Conservation (phyloP, 2,888 invertebrate species). For the Drosophila quasianomalipes region DNA sequence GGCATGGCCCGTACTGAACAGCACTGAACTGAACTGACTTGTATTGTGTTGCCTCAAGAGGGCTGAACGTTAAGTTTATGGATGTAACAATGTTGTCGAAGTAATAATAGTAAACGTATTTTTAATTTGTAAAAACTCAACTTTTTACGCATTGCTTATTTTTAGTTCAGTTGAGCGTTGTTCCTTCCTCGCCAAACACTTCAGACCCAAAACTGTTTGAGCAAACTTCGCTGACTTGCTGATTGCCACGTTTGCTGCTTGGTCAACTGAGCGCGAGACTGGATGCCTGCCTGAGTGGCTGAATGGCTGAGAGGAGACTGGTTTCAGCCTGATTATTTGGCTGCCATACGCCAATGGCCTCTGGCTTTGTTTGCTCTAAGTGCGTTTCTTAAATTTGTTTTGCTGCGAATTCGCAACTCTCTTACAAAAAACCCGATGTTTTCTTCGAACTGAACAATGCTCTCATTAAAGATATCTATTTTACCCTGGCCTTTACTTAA, state of each 20-base stretch:
- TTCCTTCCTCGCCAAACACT: neutral
- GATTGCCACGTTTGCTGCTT: constrained; percentile 37
- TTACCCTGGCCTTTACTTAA: constrained; percentile 44
- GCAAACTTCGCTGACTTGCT: constrained; percentile 44
- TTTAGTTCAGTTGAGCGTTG: neutral
- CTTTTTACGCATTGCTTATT: neutral
- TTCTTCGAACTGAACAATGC: constrained; percentile 18
- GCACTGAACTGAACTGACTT: constrained; percentile 33
- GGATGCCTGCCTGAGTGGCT: constrained; percentile 4
- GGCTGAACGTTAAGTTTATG: constrained; percentile 12
- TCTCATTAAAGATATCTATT: constrained; percentile 13
- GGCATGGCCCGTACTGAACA: constrained; percentile 29
- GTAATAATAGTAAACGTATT: neutral
- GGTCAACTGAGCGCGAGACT: constrained; percentile 29
- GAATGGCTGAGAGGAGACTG: neutral
- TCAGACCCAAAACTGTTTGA: constrained; percentile 17
- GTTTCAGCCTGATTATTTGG: constrained; percentile 14
- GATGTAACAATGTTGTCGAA: neutral
- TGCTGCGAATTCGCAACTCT: constrained; percentile 25
- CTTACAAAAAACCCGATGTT: constrained; percentile 28
- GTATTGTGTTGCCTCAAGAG: constrained; percentile 41
- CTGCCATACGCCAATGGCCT: constrained; percentile 71
- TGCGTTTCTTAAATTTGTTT: constrained; percentile 60
- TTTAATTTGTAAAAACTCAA: neutral
- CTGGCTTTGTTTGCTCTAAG: constrained; percentile 71